Conservation (phyloP, 2,113 vertebrate species). For the Brachirus orientalis region DNA sequence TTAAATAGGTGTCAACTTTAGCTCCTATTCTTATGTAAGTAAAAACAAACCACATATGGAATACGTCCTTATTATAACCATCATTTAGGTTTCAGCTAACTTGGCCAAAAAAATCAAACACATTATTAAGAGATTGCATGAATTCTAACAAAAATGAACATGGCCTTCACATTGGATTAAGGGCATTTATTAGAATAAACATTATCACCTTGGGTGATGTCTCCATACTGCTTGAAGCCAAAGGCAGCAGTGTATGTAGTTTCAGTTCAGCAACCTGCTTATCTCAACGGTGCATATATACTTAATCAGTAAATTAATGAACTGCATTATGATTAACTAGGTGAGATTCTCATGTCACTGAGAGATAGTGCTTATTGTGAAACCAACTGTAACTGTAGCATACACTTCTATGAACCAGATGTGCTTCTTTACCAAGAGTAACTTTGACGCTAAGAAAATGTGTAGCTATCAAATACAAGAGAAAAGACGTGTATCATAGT, state of each 20-base stretch:
- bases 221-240: constrained; percentile 59
- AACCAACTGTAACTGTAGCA: constrained; percentile 32
- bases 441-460: constrained; percentile 41
- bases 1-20: no score
- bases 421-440: constrained; percentile 33
- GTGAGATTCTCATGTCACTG: constrained; percentile 21
- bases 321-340: constrained; percentile 15
- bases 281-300: constrained; percentile 12
- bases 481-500: constrained; percentile 47
- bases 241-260: constrained; percentile 55
- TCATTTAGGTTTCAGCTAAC: no score
- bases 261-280: constrained; percentile 45
- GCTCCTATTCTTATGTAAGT: no score
- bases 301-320: constrained; percentile 25
- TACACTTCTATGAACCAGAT: constrained; percentile 32
- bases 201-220: constrained; percentile 62
- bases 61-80: no score
- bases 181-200: constrained; percentile 74
- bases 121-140: no score
- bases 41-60: no score
- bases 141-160: constrained; percentile 20
- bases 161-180: constrained; percentile 47
- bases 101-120: no score
- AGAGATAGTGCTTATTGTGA: constrained; percentile 27
- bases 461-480: constrained; percentile 51